These are phyloP conservation scores for Nylanderia fulva DNA, from an alignment of 1,140 invertebrate species.

Conservation along the genomic window DNA sequence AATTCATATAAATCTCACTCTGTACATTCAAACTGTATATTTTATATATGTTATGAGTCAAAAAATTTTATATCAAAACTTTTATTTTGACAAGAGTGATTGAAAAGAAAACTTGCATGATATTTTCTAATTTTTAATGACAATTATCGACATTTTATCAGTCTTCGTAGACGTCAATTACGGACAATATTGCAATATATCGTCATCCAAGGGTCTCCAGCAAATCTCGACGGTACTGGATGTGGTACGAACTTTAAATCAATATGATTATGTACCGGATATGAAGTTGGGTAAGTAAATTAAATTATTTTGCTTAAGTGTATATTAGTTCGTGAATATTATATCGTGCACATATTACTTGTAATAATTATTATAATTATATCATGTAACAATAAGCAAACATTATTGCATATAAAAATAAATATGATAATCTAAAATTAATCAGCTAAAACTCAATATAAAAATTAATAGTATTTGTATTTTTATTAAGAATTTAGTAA, in stretches of 20 bases:
- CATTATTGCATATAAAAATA: background rate
- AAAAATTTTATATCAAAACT: background rate
- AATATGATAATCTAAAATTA: no score
- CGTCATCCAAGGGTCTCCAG: constrained; percentile 80
- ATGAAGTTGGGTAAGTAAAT: constrained; percentile 80
- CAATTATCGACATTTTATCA: constrained; percentile 50
- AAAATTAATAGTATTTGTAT: background rate
- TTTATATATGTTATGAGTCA: background rate
- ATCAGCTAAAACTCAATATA: background rate
- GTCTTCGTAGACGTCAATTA: constrained; percentile 83
- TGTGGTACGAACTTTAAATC: constrained; percentile 82
- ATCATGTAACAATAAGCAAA: background rate
- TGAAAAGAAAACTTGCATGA: background rate
- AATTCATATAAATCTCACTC: background rate
- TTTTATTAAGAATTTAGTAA: no score
- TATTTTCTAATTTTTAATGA: constrained; percentile 1
- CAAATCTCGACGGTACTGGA: constrained; percentile 81
- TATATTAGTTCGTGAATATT: no score
- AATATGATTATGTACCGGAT: constrained; percentile 82
- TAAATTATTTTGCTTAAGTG: background rate
- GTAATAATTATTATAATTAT: background rate
- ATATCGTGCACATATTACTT: background rate
- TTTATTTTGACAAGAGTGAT: background rate
- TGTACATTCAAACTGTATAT: background rate
- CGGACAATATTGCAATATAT: constrained; percentile 83